Evolutionary conservation across 2,888 invertebrate species (phyloP), one percentile per base, ranked within the genome.

Genomic region (Ariolimax columbianus): DNA sequence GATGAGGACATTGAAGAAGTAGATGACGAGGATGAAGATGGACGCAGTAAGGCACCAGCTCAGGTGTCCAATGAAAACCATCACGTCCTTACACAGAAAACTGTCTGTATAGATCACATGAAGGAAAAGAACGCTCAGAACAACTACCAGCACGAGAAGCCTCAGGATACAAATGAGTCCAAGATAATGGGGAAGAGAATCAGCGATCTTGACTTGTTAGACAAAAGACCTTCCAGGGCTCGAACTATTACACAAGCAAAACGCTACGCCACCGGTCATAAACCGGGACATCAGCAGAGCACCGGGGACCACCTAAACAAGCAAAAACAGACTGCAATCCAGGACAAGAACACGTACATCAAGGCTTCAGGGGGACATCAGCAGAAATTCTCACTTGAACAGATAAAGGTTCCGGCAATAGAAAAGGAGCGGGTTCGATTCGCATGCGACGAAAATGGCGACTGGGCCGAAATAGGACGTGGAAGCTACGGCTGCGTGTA

Each of bases 401-500:
- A 88, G 51, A 86, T 88, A 68, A 77, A 84, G 43, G 84, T 88
- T 40, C 82, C 86, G 19, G 73, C 84, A 9, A 83, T 88, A 30
- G 86, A 88, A 51, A 82, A 83, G 26, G 86, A 87, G 40, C 59
- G 86, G 19, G 77, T 87, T 19, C 70, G 82, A 19, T 88, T 88
- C 51, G 82, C 86, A 9, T 81, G 84, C 68, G 78, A 82, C 14
- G 83, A 86, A n/a, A 87, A 83, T 66, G 86, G 86, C 51, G 88
- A 88, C 36, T 88, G 84, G 78, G 86, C 86, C 26, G 84, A 87
- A 47, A 86, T 88, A 33, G 88, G 86, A 19, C 82, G 86, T 2
- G 88, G 88, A 47, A 88, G 86, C 47, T 88, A 88, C 51, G 88
- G 86, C 23, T 86, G 84, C 40, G 88, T 88, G n/a, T 88, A 88